Evolutionary conservation across 1,140 invertebrate genomes (phyloP), one percentile per base, ranked within the genome.

Genomic region (Drosophila bocki): DNA sequence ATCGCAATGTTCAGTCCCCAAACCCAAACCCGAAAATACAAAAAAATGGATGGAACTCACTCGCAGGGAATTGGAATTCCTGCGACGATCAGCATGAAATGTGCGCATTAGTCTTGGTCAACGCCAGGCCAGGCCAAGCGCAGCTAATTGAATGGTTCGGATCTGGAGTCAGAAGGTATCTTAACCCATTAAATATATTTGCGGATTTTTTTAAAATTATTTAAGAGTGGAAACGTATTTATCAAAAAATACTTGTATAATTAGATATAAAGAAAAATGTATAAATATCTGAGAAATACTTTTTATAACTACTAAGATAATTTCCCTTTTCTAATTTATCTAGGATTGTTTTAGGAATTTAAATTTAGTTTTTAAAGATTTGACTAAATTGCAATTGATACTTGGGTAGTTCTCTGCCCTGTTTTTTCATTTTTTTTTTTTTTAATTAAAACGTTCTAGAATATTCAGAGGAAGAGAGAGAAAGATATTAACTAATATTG

Each of bases 51-150:
- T 33, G 11, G 39, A 68, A 35, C 61, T 42, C 39, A 35, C 65
- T 45, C 15, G 50, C 42, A 35, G 48, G 29, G 65, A 74, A 75
- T 65, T 47, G 62, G 50, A 78, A 78, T 78, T 78, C 76, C 77
- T 60, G 57, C 76, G 77, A 72, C 68, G 68, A 72, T 65, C 77
- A 78, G 77, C 77, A 79, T 79, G 59, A 82, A 79, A 78, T 76
- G 58, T 79, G 33, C 35, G 76, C 76, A 79, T 80, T 79, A 79
- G 77, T 80, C 39, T 62, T 64, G 72, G 72, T 77, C 78, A 79
- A 78, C 59, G 53, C 72, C 72, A 68, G 54, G 45, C 56, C 39
- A 32, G 48, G 29, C 29, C 60, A 32, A 6, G 50, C 45, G 17
- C 8, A 39, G 60, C 77, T 78, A 79, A 79, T 79, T 79, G 75